Percentiles rank a stretch among this genome's conserved stretches.
Evolutionary conservation across 2,797 vertebrate species (phyloP).

Genomic region (Furcifer pardalis): DNA sequence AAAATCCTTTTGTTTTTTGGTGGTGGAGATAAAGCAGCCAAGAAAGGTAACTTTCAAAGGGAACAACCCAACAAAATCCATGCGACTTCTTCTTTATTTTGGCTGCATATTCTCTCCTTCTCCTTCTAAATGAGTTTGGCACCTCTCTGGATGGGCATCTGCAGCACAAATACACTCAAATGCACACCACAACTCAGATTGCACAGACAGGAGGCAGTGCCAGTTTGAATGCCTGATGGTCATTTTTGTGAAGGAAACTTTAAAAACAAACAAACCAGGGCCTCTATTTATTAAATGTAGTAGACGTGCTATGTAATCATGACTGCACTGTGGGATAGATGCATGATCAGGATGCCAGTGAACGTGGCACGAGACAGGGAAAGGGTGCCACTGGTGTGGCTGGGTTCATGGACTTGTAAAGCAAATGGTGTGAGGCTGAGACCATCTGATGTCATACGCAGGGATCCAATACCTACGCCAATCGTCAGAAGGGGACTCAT

Average conservation of each 20-base stretch:
- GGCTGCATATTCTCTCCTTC: too few species aligned
- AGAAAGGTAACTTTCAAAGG: too few species aligned
- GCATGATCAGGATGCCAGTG: too few species aligned
- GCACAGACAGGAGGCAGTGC: not conserved
- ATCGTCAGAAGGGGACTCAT: not conserved
- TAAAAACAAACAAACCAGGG: too few species aligned
- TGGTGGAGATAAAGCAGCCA: too few species aligned
- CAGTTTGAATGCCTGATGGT: not conserved
- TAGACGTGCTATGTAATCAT: too few species aligned
- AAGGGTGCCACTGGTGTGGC: not conserved
- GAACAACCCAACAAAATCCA: too few species aligned
- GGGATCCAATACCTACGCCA: conserved; percentile 12
- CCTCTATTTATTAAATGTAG: too few species aligned
- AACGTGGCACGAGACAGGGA: not conserved
- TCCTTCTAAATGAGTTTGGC: too few species aligned
- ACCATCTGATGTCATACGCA: not conserved
- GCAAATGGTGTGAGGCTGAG: conserved; percentile 43
- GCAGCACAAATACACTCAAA: not conserved
- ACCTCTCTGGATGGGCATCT: not conserved
- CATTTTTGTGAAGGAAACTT: not conserved
- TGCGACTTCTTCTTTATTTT: too few species aligned
- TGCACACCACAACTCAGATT: not conserved
- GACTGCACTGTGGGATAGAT: too few species aligned
- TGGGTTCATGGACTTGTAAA: conserved; percentile 39
- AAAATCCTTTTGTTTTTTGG: too few species aligned